Conservation (phyloP, 2,113 vertebrate species). For the Sclerurus mexicanus region DNA sequence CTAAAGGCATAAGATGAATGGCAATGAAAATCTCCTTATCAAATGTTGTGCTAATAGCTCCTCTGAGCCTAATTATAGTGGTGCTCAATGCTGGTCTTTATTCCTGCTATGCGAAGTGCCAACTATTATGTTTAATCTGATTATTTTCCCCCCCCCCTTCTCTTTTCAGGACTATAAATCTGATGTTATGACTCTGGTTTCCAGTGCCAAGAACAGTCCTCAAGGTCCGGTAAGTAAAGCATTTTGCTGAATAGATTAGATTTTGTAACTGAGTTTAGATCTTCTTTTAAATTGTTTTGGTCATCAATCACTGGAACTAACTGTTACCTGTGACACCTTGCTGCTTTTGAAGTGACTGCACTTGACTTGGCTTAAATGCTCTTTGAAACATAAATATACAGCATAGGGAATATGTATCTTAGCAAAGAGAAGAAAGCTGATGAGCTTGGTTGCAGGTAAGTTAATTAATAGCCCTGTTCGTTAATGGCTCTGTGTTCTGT, state of each 20-base stretch:
- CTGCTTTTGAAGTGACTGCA: neutral
- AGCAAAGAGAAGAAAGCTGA: neutral
- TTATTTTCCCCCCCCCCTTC: neutral
- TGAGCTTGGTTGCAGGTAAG: neutral
- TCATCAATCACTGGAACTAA: constrained; percentile 25
- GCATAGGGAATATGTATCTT: neutral
- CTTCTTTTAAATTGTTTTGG: neutral
- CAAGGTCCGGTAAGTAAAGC: constrained; percentile 64
- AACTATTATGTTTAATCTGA: neutral
- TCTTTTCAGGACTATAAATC: constrained; percentile 24
- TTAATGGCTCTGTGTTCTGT: neutral
- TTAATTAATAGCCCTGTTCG: neutral
- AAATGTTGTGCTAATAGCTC: neutral
- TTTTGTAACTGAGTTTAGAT: constrained; percentile 4
- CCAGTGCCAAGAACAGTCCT: constrained; percentile 6
- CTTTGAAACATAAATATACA: neutral
- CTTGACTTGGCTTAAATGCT: neutral
- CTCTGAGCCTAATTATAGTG: neutral
- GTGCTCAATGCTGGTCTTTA: neutral
- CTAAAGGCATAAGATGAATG: neutral
- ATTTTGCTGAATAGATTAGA: constrained; percentile 11
- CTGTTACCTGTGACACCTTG: neutral
- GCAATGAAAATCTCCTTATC: neutral
- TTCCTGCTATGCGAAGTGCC: neutral
- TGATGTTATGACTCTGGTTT: neutral